These are phyloP conservation scores for Sorex fumeus DNA, from an alignment of 2,113 vertebrate species.

Conservation along the genomic window DNA sequence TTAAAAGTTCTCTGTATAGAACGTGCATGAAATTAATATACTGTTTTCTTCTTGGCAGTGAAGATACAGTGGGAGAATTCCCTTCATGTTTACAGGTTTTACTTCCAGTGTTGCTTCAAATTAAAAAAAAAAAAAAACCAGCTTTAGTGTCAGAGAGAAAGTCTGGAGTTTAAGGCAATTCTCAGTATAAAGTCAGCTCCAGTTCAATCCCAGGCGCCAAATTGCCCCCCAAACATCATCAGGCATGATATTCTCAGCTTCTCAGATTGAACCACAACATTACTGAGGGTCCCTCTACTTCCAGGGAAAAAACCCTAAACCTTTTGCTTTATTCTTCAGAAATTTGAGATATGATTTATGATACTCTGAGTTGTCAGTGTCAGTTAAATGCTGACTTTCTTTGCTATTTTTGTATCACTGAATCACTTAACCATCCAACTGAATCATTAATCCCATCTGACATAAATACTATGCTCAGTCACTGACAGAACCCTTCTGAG, in stretches of 20 bases:
- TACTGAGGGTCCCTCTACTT: no score
- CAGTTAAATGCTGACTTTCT: constrained; percentile 17
- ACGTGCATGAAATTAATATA: neutral
- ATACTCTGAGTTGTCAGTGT: neutral
- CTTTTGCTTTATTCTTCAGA: neutral
- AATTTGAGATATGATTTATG: neutral
- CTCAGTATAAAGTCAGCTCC: no score
- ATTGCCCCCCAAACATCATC: no score
- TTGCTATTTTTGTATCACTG: neutral
- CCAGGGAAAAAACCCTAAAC: neutral
- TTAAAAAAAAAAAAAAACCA: neutral
- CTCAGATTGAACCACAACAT: no score
- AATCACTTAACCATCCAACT: constrained; percentile 29
- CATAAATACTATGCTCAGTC: neutral
- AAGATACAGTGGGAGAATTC: neutral
- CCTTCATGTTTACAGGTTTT: neutral
- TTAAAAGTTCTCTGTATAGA: neutral
- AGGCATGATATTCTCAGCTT: no score
- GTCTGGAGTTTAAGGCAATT: no score
- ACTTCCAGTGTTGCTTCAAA: neutral
- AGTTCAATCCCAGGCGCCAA: no score
- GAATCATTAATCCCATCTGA: constrained; percentile 1
- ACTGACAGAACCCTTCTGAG: neutral
- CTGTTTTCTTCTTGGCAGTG: constrained; percentile 15
- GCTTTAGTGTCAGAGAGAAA: no score